Percentiles rank a stretch among this genome's conserved stretches.
phyloP scores from a whole-genome alignment of 2,888 invertebrate species.

The Drosophila borealis region DNA sequence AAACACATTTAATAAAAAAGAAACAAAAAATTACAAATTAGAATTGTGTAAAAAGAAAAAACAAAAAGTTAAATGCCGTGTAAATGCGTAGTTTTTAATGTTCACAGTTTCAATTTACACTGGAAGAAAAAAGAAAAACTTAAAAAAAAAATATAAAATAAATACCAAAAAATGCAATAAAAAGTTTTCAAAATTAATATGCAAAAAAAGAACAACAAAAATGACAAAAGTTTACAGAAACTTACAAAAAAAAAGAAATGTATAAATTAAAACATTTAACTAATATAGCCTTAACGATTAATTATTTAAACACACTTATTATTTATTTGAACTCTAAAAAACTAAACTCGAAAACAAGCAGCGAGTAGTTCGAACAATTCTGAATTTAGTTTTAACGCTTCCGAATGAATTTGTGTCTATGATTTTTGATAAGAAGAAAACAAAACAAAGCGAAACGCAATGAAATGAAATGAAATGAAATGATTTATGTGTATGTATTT shows the following conservation, averaged over 20 bases:
- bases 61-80: slow-evolving; percentile 46
- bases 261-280: slow-evolving; percentile 63
- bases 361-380: slow-evolving; percentile 13
- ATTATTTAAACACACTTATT: slow-evolving; percentile 24
- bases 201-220: slow-evolving; percentile 53
- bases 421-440: slow-evolving; percentile 10
- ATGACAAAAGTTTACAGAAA: slow-evolving; percentile 51
- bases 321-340: slow-evolving; percentile 58
- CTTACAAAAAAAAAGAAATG: slow-evolving; percentile 45
- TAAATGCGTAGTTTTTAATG: slow-evolving; percentile 78
- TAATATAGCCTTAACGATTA: slow-evolving; percentile 45
- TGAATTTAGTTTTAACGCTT: slow-evolving; percentile 40
- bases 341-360: slow-evolving; percentile 14
- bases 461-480: neutral
- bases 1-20: slow-evolving; percentile 52
- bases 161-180: slow-evolving; percentile 76
- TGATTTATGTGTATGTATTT: slow-evolving; percentile 38
- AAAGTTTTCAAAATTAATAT: slow-evolving; percentile 69
- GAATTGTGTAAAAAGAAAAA: slow-evolving; percentile 55
- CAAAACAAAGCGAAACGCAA: no score
- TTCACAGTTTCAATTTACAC: slow-evolving; percentile 72
- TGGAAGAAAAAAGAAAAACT: slow-evolving; percentile 21
- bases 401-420: slow-evolving; percentile 27
- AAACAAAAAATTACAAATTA: slow-evolving; percentile 46
- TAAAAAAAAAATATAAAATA: slow-evolving; percentile 39